A percentile compares a stretch with the other conserved stretches of the same genome.
Conservation (phyloP, 2,888 invertebrate genomes). For the Leptinotarsa rubiginosa region DNA sequence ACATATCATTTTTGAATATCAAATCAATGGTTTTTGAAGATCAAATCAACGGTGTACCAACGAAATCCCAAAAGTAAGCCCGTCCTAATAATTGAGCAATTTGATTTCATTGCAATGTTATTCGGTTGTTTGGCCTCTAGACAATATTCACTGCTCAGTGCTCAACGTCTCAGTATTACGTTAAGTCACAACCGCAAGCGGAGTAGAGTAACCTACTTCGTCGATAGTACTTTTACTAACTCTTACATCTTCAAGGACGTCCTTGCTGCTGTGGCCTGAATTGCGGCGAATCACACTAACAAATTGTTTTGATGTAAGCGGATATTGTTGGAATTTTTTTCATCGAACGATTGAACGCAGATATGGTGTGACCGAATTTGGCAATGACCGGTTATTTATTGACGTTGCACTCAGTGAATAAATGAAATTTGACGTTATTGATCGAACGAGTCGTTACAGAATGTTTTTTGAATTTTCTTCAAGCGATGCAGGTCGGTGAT, state of each 20-base stretch:
- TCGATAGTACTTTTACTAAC: constrained; percentile 54
- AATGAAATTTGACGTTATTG: not conserved
- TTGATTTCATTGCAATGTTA: not conserved
- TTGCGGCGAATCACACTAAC: constrained; percentile 47
- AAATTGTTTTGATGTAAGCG: constrained; percentile 27
- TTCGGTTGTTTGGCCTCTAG: not conserved
- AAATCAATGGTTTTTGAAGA: too few species aligned
- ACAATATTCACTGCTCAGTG: not conserved
- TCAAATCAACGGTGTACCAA: too few species aligned
- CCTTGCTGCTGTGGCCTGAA: constrained; percentile 55
- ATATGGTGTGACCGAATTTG: constrained; percentile 7
- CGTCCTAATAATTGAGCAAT: too few species aligned
- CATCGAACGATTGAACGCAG: constrained; percentile 5
- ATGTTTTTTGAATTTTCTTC: too few species aligned
- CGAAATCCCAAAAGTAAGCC: too few species aligned
- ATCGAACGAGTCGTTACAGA: not conserved
- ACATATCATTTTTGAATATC: too few species aligned
- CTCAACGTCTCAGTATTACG: not conserved
- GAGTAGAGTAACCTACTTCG: constrained; percentile 52
- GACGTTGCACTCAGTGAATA: not conserved
- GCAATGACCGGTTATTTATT: not conserved
- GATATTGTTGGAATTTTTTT: constrained; percentile 13
- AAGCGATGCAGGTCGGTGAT: too few species aligned
- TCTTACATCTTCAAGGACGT: constrained; percentile 54
- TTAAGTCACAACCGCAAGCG: constrained; percentile 4